Conservation (phyloP, 2,113 vertebrate genomes). For the Odocoileus hemionus region DNA sequence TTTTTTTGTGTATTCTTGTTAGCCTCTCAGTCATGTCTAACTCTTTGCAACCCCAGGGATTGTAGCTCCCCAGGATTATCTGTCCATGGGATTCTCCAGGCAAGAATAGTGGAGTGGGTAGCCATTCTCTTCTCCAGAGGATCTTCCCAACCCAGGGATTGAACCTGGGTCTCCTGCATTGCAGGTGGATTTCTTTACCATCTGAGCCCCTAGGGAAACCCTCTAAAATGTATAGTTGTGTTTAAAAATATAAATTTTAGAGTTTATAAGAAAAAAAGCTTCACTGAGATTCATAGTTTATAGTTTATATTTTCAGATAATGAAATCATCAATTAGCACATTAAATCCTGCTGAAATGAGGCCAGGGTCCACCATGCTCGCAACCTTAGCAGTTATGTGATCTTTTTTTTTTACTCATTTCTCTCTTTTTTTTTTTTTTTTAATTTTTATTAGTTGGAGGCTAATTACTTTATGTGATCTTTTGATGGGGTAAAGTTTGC, state of each 20-base stretch:
- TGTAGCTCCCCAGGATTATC: background rate
- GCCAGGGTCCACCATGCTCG: background rate
- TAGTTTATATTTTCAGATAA: background rate
- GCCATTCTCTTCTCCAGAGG: background rate
- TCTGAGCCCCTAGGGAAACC: background rate
- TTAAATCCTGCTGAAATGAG: conserved; percentile 8
- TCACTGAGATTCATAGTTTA: background rate
- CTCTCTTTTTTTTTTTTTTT: too few relatives aligned
- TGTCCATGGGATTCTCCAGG: background rate
- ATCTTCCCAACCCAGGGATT: background rate
- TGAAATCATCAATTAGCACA: background rate
- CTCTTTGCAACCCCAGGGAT: background rate
- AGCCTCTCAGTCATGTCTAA: background rate
- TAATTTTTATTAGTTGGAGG: too few relatives aligned
- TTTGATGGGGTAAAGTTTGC: background rate
- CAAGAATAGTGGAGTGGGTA: background rate
- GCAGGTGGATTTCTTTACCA: background rate
- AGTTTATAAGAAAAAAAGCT: background rate
- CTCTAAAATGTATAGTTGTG: background rate
- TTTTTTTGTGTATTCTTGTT: background rate
- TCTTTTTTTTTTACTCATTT: too few relatives aligned
- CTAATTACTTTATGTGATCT: background rate
- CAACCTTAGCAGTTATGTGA: background rate
- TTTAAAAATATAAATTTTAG: background rate
- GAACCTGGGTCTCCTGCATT: background rate